Evolutionary conservation across 2,113 vertebrate genomes (phyloP), one percentile per base, ranked within the genome.

Genomic region (Regulus satrapa): DNA sequence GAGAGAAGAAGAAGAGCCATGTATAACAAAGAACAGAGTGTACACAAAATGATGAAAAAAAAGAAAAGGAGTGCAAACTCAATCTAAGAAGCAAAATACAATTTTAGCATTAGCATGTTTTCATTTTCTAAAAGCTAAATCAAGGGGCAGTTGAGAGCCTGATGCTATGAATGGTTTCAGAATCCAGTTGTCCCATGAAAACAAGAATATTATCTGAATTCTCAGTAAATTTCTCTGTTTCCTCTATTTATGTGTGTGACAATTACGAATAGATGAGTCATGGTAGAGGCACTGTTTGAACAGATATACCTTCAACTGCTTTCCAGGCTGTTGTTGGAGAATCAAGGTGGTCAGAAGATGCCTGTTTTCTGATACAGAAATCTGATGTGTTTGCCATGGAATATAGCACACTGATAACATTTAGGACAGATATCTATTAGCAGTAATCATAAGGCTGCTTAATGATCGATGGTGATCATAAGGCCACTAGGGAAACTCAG

Each of bases 121-220:
- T 90, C 40, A 92, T 94, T 92, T 95, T 89, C 78, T 5, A 6
- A n/a, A n/a, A 79, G 59, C 25, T 49, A 85, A 89, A 93, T 79
- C 43, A 85, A 85, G 84, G 41, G 32, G 11, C 51, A 51, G 17
- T 31, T 74, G 46, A 80, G 58, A 95, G 29, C 31, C 28, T 61
- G 73, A 75, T 85, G 32, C 32, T 66, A 38, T 28, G 62, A 89
- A 61, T 31, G 5, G 38, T 94, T 95, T 92, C 73, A 96, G 91
- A 93, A 93, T 76, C 26, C 54, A 55, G n/a, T 93, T 83, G 41
- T 62, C 38, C 13, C 17, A 26, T n/a, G 49, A 85, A 88, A 95
- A 72, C 5, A 85, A 64, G 28, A 63, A 41, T 45, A 23, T 74
- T 81, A 36, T 59, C 54, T 83, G 71, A 79, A 61, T 66, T 89